phyloP scores from a whole-genome alignment of 1,140 invertebrate species.

The Aphelinus atriplicis region DNA sequence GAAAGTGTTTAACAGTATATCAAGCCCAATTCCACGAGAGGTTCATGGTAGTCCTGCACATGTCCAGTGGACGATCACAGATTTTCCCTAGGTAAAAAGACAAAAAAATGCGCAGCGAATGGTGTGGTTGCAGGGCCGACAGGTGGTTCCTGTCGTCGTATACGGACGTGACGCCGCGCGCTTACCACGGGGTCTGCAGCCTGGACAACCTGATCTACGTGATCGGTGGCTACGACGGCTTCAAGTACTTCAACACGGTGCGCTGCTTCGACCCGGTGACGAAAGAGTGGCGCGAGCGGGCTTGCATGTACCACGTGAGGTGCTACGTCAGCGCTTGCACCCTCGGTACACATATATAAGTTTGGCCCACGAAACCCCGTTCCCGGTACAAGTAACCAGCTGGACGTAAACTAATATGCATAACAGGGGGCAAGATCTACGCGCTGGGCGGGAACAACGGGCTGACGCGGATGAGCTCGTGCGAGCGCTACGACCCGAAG shows the following conservation, averaged over 20 bases:
- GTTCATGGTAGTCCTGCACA: too few species aligned
- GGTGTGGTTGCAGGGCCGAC: slow-evolving; percentile 64
- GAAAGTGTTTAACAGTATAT: too few species aligned
- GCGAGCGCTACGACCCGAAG: slow-evolving; percentile 76
- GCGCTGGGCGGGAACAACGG: slow-evolving; percentile 91
- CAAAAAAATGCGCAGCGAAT: too few species aligned
- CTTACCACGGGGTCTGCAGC: slow-evolving; percentile 79
- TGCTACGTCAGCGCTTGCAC: slow-evolving; percentile 82
- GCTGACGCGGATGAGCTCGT: slow-evolving; percentile 78
- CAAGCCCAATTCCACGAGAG: too few species aligned
- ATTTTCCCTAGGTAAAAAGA: too few species aligned
- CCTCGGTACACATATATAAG: slow-evolving; percentile 63
- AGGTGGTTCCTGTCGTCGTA: slow-evolving; percentile 72
- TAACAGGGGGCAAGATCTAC: slow-evolving; percentile 77
- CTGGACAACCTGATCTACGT: slow-evolving; percentile 78
- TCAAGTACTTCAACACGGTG: slow-evolving; percentile 77
- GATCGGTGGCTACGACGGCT: slow-evolving; percentile 81
- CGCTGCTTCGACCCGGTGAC: slow-evolving; percentile 73
- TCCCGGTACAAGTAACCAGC: neutral
- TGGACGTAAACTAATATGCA: neutral
- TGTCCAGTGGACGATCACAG: too few species aligned
- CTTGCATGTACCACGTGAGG: slow-evolving; percentile 78
- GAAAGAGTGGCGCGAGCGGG: slow-evolving; percentile 73
- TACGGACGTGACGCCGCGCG: slow-evolving; percentile 72
- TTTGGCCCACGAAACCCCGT: neutral